Evolutionary conservation across 2,113 vertebrate species (phyloP), one percentile per base, ranked within the genome.

Genomic region (Crotalus helleri): DNA sequence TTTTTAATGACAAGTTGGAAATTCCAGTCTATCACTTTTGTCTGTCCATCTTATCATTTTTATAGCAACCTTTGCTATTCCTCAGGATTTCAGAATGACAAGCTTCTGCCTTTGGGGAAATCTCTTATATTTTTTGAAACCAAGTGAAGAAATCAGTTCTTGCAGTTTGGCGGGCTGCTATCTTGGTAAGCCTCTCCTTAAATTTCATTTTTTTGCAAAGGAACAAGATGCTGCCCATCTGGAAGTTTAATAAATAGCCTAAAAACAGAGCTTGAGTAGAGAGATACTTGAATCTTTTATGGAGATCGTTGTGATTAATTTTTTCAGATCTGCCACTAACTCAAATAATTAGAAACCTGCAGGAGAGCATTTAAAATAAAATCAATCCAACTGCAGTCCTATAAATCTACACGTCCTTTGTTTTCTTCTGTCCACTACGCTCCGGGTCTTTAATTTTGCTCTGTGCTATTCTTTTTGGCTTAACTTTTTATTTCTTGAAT

Each of bases 121-220:
- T 95, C 87, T 96, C 91, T 57, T 88, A 85, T 61, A 94, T 87
- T 94, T 61, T 96, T 95, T 92, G 94, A 94, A 95, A 94, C 69
- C 51, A 94, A 91, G 24, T 86, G 21, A 90, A 93, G 87, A 88
- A 94, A 96, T 96, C 92, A 57, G 58, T 91, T 96, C 90, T 59
- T 93, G 33, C 46, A 88, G 15, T 39, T 74, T 33, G 51, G 24
- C 46, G 58, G 58, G 39, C 13, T 49, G 19, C 89, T 95, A 54
- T 90, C 91, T 94, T 0, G 0, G 92, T 94, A 95, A 95, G 95
- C 90, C 49, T 44, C 23, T 96, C 93, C 33, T 4, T 81, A 94
- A 90, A n/a, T 86, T 86, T 90, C 74, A 44, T 9, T 59, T 74
- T 17, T 17, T 17, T 86, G 46, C 59, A 86, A 74, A 86, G 55